A percentile compares a stretch with the other conserved stretches of the same genome.
Evolutionary conservation across 2,113 vertebrate species (phyloP).

Genomic region (Upupa epops): DNA sequence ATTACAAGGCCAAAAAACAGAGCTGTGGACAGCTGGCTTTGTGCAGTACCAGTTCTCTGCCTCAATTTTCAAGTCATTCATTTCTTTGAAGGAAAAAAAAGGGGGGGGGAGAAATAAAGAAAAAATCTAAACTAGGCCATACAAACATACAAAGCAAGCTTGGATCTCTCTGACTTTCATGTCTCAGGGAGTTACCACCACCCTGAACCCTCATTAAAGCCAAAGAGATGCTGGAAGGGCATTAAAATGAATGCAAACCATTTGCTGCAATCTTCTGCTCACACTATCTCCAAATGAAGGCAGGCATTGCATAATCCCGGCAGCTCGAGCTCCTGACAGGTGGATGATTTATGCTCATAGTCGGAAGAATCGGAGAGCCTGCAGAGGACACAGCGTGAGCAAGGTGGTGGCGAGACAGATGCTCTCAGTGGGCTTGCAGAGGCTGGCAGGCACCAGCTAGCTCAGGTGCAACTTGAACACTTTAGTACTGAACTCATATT

Average conservation of each 20-base stretch:
- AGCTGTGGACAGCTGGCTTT: conserved; percentile 69
- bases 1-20: conserved; percentile 60
- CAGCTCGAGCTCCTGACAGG: conserved; percentile 83
- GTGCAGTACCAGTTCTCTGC: conserved; percentile 22
- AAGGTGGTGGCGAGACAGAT: conserved; percentile 83
- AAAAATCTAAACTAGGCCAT: conserved; percentile 7
- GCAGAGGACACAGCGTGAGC: conserved; percentile 80
- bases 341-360: conserved; percentile 91
- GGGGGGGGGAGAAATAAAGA: neutral
- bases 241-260: conserved; percentile 80
- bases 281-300: conserved; percentile 82
- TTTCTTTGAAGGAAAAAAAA: neutral
- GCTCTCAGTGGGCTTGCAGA: conserved; percentile 85
- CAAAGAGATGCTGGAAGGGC: conserved; percentile 69
- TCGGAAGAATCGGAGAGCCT: conserved; percentile 82
- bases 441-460: conserved; percentile 82
- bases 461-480: conserved; percentile 82
- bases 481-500: conserved; percentile 72
- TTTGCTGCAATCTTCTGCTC: conserved; percentile 77
- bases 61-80: conserved; percentile 64
- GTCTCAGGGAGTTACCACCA: conserved; percentile 72
- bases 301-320: conserved; percentile 87
- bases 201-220: conserved; percentile 79
- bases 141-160: conserved; percentile 61
- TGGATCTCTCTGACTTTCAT: conserved; percentile 67